These are phyloP conservation scores for Thymelicus acteon DNA, from an alignment of 2,888 invertebrate genomes.

Conservation along the genomic window DNA sequence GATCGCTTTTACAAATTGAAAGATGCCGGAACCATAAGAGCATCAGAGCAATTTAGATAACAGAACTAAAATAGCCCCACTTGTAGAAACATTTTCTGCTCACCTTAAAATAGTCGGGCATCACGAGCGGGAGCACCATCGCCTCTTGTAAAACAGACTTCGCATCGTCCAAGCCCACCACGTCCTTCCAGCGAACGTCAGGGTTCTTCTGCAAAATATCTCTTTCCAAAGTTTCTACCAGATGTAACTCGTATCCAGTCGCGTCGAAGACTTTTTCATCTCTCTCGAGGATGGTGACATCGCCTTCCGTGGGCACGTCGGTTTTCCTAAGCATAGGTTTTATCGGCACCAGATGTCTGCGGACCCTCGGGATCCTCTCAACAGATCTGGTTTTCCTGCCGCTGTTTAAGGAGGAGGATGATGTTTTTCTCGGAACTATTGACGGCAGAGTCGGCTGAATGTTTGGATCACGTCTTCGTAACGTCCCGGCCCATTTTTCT, in stretches of 20 bases:
- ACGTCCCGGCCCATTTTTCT: slow-evolving; percentile 89
- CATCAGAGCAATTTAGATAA: slow-evolving; percentile 22
- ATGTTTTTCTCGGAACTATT: slow-evolving; percentile 77
- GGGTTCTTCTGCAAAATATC: slow-evolving; percentile 94
- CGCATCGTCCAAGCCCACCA: slow-evolving; percentile 90
- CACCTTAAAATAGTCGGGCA: slow-evolving; percentile 95
- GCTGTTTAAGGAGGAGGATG: slow-evolving; percentile 75
- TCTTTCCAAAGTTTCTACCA: slow-evolving; percentile 93
- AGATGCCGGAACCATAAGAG: not conserved
- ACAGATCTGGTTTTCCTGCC: slow-evolving; percentile 76
- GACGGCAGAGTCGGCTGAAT: slow-evolving; percentile 87
- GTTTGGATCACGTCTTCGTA: slow-evolving; percentile 87
- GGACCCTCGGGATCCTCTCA: slow-evolving; percentile 66
- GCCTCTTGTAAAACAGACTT: slow-evolving; percentile 93
- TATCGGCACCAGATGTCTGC: slow-evolving; percentile 66
- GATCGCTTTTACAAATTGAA: slow-evolving; percentile 3
- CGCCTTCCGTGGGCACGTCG: slow-evolving; percentile 70
- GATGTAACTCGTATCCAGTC: slow-evolving; percentile 89
- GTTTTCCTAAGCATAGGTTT: slow-evolving; percentile 65
- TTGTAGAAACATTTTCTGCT: slow-evolving; percentile 29
- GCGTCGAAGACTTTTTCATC: slow-evolving; percentile 86
- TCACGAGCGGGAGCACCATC: slow-evolving; percentile 93
- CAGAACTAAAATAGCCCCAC: slow-evolving; percentile 19
- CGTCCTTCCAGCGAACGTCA: slow-evolving; percentile 92
- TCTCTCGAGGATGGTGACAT: slow-evolving; percentile 66